Evolutionary conservation across 2,888 invertebrate species (phyloP).

Genomic region (Pollenia angustigena): DNA sequence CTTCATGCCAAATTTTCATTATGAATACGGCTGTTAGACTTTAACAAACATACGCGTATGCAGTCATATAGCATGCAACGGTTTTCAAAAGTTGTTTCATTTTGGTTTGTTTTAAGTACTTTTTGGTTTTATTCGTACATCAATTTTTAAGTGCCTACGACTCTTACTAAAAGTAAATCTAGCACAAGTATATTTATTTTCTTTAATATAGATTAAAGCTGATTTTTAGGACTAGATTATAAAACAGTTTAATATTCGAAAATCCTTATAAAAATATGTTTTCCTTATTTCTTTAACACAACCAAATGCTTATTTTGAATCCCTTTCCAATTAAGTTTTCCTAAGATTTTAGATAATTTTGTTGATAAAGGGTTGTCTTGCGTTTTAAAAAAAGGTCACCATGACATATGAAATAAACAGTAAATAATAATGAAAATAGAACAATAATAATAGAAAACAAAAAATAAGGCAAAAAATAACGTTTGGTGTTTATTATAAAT

Average conservation of each 20-base stretch:
- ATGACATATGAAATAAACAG: constrained; percentile 1
- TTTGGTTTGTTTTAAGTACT: too few relatives aligned
- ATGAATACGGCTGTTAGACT: too few relatives aligned
- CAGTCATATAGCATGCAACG: too few relatives aligned
- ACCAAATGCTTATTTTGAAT: neutral
- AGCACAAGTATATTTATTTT: too few relatives aligned
- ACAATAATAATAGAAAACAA: constrained; percentile 19
- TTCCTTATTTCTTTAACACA: neutral
- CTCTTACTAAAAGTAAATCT: neutral
- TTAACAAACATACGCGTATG: too few relatives aligned
- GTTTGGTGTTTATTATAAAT: constrained; percentile 57
- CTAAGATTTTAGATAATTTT: constrained; percentile 9
- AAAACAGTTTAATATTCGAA: too few relatives aligned
- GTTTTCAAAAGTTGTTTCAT: too few relatives aligned
- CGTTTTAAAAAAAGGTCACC: constrained; percentile 29
- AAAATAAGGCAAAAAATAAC: neutral
- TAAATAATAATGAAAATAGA: constrained; percentile 49
- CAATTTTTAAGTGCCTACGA: neutral
- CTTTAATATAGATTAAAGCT: too few relatives aligned
- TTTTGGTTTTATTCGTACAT: too few relatives aligned
- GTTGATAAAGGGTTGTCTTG: constrained; percentile 35
- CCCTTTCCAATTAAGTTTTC: constrained; percentile 45
- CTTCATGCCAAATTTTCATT: too few relatives aligned
- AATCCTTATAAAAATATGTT: too few relatives aligned
- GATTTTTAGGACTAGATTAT: neutral